These are phyloP conservation scores for Volucella bombylans DNA, from an alignment of 2,888 invertebrate species.

Conservation along the genomic window DNA sequence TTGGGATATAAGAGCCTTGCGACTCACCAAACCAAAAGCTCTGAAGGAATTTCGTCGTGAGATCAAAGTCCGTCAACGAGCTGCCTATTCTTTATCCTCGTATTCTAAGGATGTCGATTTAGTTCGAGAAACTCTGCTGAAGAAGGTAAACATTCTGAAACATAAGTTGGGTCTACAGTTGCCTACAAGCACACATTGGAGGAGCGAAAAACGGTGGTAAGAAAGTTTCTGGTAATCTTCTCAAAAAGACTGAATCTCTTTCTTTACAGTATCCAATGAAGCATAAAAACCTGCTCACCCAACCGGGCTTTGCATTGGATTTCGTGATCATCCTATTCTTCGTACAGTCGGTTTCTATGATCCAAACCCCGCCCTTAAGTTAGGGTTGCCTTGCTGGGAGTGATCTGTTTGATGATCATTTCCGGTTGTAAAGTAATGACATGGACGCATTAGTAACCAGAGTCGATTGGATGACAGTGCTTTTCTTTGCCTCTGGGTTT, in stretches of 20 bases:
- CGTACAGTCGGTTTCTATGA: slow-evolving; percentile 89
- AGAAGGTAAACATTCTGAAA: slow-evolving; percentile 88
- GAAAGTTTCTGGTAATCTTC: slow-evolving; percentile 4
- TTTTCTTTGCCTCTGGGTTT: slow-evolving; percentile 82
- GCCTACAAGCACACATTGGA: slow-evolving; percentile 88
- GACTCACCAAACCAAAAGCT: slow-evolving; percentile 89
- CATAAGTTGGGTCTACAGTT: slow-evolving; percentile 83
- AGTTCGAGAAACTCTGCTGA: slow-evolving; percentile 90
- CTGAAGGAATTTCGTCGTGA: slow-evolving; percentile 89
- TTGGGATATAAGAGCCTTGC: slow-evolving; percentile 87
- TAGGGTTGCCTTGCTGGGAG: slow-evolving; percentile 94
- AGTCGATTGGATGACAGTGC: slow-evolving; percentile 82
- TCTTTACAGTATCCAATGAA: slow-evolving; percentile 89
- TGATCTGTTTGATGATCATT: slow-evolving; percentile 89
- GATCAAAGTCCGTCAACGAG: slow-evolving; percentile 92
- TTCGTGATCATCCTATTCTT: slow-evolving; percentile 92
- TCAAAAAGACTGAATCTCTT: background rate
- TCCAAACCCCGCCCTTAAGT: slow-evolving; percentile 89
- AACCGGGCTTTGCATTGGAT: slow-evolving; percentile 87
- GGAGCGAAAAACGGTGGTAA: slow-evolving; percentile 84
- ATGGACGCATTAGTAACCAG: slow-evolving; percentile 81
- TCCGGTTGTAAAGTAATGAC: slow-evolving; percentile 86
- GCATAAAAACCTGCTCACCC: slow-evolving; percentile 88
- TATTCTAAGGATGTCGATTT: slow-evolving; percentile 92
- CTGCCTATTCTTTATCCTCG: slow-evolving; percentile 89